Percentiles rank a stretch among this genome's conserved stretches.
These are phyloP conservation scores for Heliconius hortense DNA, from an alignment of 2,888 invertebrate genomes.

Conservation along the genomic window DNA sequence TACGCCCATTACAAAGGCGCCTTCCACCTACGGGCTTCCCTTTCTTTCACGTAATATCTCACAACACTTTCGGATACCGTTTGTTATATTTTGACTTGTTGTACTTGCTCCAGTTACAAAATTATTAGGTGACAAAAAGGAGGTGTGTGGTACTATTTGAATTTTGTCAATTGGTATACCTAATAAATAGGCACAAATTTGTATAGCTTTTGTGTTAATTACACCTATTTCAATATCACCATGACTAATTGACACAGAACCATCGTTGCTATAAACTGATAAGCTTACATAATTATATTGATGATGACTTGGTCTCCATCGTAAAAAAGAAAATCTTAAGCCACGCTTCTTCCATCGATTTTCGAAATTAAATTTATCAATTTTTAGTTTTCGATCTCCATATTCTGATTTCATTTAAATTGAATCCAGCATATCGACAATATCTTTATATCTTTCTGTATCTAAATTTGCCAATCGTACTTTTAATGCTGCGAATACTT, in stretches of 20 bases:
- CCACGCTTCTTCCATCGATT: conserved; percentile 92
- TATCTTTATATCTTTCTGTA: conserved; percentile 65
- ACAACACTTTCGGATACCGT: conserved; percentile 53
- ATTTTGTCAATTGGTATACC: conserved; percentile 85
- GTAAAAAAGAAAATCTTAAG: conserved; percentile 86
- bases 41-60: conserved; percentile 49
- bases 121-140: conserved; percentile 83
- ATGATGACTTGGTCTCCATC: conserved; percentile 79
- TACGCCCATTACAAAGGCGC: conserved; percentile 86
- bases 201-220: conserved; percentile 86
- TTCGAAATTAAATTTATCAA: conserved; percentile 83
- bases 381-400: conserved; percentile 63
- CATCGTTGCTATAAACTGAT: conserved; percentile 87
- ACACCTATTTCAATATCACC: conserved; percentile 91
- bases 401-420: conserved; percentile 69
- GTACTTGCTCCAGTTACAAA: conserved; percentile 84
- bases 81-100: conserved; percentile 56
- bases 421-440: conserved; percentile 68
- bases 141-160: conserved; percentile 84
- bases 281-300: conserved; percentile 82
- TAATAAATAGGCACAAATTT: conserved; percentile 84
- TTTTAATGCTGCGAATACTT: too few species aligned
- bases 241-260: conserved; percentile 86
- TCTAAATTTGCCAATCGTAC: conserved; percentile 67
- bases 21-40: conserved; percentile 82